Conservation (phyloP, 2,113 vertebrate genomes). For the Halichoerus grypus region DNA sequence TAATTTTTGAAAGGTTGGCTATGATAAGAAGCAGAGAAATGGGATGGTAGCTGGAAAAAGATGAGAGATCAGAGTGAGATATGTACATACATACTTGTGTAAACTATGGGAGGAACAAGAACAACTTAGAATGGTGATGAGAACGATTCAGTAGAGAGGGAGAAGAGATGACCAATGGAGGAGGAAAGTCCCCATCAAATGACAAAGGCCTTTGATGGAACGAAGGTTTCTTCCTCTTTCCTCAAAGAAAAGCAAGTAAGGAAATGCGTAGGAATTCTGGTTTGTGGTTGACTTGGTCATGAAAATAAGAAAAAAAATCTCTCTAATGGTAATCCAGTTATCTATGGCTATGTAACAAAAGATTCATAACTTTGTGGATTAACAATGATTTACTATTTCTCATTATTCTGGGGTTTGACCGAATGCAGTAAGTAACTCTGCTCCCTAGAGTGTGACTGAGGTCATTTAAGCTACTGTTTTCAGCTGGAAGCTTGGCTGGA, state of each 20-base stretch:
- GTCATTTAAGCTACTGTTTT: neutral
- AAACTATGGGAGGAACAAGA: neutral
- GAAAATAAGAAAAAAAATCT: neutral
- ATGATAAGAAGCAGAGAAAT: neutral
- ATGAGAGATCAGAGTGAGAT: neutral
- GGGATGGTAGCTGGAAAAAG: neutral
- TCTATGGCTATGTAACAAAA: neutral
- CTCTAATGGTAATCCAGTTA: neutral
- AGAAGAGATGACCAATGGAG: neutral
- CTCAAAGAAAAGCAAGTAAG: neutral
- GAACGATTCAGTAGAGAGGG: neutral
- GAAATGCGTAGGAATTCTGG: neutral
- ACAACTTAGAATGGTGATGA: neutral
- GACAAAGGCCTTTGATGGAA: neutral
- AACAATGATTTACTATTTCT: neutral
- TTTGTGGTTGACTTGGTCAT: neutral
- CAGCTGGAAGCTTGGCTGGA: neutral
- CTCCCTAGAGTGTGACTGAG: neutral
- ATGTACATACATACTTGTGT: neutral
- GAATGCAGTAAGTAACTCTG: neutral
- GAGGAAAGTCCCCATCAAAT: neutral
- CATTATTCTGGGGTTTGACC: neutral
- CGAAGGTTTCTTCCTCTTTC: neutral
- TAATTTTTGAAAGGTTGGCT: neutral
- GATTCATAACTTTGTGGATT: neutral